phyloP scores from a whole-genome alignment of 2,113 vertebrate genomes.

The Benitochromis conjunctus region DNA sequence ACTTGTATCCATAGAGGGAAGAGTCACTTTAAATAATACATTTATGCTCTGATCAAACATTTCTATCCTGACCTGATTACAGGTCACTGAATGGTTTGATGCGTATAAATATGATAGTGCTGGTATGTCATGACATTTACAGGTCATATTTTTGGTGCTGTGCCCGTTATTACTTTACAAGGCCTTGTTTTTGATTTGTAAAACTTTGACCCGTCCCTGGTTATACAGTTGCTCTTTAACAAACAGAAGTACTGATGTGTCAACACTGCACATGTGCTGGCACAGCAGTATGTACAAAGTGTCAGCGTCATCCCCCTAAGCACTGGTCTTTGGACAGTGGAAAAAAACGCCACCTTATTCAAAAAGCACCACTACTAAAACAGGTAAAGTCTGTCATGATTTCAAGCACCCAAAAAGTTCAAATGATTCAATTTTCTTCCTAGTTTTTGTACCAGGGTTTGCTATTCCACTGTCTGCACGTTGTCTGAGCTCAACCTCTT shows the following conservation, averaged over 20 bases:
- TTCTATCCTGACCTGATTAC: not conserved
- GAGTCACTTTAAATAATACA: not conserved
- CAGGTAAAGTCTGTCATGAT: not conserved
- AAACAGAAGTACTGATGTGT: not conserved
- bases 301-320: not conserved
- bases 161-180: not conserved
- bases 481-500: not conserved
- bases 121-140: not conserved
- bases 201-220: not conserved
- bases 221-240: not conserved
- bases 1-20: not conserved
- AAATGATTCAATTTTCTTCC: not conserved
- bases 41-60: not conserved
- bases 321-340: not conserved
- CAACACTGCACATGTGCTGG: not conserved
- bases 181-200: not conserved
- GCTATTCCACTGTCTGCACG: slow-evolving; percentile 22
- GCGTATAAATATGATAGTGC: not conserved
- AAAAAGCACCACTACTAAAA: not conserved
- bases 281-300: not conserved
- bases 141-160: not conserved
- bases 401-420: not conserved
- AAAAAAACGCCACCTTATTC: not conserved
- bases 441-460: slow-evolving; percentile 63
- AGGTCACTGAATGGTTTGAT: not conserved